These are phyloP conservation scores for Diploscapter pachys DNA, from an alignment of 1,140 invertebrate species.

Conservation along the genomic window DNA sequence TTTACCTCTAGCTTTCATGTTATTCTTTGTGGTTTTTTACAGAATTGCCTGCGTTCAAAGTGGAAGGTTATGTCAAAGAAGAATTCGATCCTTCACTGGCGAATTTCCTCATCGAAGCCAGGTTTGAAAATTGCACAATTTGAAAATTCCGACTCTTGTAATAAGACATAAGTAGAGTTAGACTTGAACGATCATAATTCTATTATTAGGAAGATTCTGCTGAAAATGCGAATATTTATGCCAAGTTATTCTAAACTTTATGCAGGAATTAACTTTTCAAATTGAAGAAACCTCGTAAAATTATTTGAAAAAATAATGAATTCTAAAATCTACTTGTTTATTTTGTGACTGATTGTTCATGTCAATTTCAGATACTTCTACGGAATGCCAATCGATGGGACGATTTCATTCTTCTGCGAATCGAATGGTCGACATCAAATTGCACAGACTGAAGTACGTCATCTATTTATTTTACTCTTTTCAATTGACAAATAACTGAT, in stretches of 20 bases:
- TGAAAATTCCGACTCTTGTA: background rate
- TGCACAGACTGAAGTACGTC: constrained; percentile 9
- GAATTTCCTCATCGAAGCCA: constrained; percentile 5
- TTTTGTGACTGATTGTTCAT: too few relatives aligned
- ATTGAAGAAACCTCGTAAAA: too few relatives aligned
- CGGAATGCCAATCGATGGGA: constrained; percentile 11
- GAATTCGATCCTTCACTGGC: constrained; percentile 2
- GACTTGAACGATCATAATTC: too few relatives aligned
- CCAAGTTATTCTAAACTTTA: too few relatives aligned
- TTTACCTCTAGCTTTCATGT: background rate
- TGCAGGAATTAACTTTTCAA: too few relatives aligned
- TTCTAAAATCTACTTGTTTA: too few relatives aligned
- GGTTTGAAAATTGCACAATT: background rate
- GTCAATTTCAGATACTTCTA: constrained; percentile 10
- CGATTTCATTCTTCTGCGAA: constrained; percentile 5
- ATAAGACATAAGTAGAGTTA: background rate
- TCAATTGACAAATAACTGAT: background rate
- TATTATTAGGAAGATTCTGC: too few relatives aligned
- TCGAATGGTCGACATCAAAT: background rate
- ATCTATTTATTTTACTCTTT: constrained; percentile 1
- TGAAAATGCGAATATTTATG: too few relatives aligned
- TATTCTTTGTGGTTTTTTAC: background rate
- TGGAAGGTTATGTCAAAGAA: background rate
- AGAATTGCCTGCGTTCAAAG: constrained; percentile 10
- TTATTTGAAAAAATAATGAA: too few relatives aligned